Base-by-base conservation (phyloP, 2,113 vertebrate genomes). In the Cyprinodon brontotheroides region DNA sequence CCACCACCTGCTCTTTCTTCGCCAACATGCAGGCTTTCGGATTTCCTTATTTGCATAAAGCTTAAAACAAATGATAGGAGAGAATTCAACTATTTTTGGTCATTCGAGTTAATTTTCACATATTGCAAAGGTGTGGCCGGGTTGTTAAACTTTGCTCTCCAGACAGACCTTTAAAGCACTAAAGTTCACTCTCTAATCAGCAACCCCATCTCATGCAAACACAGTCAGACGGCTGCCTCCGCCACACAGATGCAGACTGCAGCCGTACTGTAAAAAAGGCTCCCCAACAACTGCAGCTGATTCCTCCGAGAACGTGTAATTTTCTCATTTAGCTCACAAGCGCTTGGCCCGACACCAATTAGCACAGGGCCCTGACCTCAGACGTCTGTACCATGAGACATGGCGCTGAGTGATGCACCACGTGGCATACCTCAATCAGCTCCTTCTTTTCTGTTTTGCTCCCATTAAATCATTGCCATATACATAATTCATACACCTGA, bases 401-500 rank as follows among this genome's bases (percentile, higher is more conserved):
- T 77, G 75, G 75, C 57, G 72, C 67, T 70, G 37, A 85, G 66
- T 70, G 80, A 81, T 40, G 73, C 80, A 57, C 78, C 84, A 72
- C 86, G 78, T 79, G 82, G 81, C 50, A 76, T 84, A 64, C 90
- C 91, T 92, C 89, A 94, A 94, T 94, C 93, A 94, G 86, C 50
- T 86, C 61, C 74, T 74, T 85, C 86, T 75, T 83, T 83, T 88
- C 83, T 78, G 74, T 85, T 89, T 88, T 85, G 85, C 91, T 91
- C 89, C 91, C 90, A 89, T 93, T 90, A 93, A 94, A 93, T 94
- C 93, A 93, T 90, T 69, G 79, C 81, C 82, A 84, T 93, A 94
- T 94, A 92, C 94, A 94, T 94, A 94, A 94, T 94, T 94, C 93
- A 94, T 93, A 88, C 88, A 86, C 89, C 93, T 89, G 84, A 86